These are phyloP conservation scores for Drosophila pegasa DNA, from an alignment of 2,888 invertebrate species.

Conservation along the genomic window DNA sequence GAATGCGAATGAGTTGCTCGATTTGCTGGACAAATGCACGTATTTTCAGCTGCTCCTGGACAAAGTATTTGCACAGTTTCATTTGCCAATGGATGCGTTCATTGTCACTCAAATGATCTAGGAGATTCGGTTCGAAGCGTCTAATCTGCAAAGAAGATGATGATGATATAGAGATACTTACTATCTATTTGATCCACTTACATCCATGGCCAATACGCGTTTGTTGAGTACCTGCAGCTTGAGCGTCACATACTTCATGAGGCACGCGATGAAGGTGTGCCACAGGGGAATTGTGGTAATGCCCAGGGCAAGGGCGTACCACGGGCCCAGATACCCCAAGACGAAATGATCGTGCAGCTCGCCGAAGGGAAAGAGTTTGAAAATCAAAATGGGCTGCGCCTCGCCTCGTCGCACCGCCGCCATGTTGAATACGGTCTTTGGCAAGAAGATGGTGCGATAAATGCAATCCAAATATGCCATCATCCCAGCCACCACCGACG, in stretches of 20 bases:
- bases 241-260: conserved; percentile 75
- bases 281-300: conserved; percentile 74
- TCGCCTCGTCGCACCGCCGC: conserved; percentile 62
- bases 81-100: conserved; percentile 55
- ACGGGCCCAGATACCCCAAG: conserved; percentile 67
- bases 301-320: conserved; percentile 67
- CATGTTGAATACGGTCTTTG: conserved; percentile 72
- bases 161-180: background rate
- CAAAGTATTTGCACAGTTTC: conserved; percentile 63
- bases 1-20: conserved; percentile 65
- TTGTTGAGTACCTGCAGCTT: conserved; percentile 71
- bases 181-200: conserved; percentile 42
- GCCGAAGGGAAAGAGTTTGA: conserved; percentile 74
- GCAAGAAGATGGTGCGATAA: conserved; percentile 68
- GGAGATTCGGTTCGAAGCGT: conserved; percentile 8
- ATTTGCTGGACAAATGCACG: conserved; percentile 62
- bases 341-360: conserved; percentile 69
- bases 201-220: conserved; percentile 70
- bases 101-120: background rate
- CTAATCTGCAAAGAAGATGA: conserved; percentile 37
- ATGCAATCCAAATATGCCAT: conserved; percentile 70
- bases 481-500: conserved; percentile 59
- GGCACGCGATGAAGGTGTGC: conserved; percentile 78
- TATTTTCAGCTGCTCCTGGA: conserved; percentile 67
- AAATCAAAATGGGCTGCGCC: conserved; percentile 69